These are phyloP conservation scores for Murina feae DNA, from an alignment of 2,113 vertebrate species.

Conservation along the genomic window DNA sequence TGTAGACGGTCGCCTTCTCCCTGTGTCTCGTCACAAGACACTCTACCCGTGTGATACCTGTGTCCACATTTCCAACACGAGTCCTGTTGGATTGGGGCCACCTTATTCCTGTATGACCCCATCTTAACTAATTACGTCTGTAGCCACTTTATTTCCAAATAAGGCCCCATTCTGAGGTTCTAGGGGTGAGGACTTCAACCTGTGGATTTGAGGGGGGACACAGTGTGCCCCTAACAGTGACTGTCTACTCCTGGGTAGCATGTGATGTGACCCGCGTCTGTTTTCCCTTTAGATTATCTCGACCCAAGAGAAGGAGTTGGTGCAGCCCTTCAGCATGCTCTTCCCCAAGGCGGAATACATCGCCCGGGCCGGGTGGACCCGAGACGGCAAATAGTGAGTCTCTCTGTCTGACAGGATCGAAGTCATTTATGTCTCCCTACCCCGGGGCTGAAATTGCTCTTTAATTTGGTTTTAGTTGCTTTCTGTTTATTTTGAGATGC, in stretches of 20 bases:
- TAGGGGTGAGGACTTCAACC: rapidly evolving
- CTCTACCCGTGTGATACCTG: rapidly evolving
- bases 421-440: background rate
- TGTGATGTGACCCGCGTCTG: background rate
- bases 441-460: background rate
- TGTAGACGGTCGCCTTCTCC: background rate
- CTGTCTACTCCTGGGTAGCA: background rate
- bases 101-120: background rate
- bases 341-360: slow-evolving; percentile 95
- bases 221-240: rapidly evolving
- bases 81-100: no score
- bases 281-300: slow-evolving; percentile 84
- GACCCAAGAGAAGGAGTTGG: slow-evolving; percentile 91
- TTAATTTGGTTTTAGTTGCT: background rate
- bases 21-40: background rate
- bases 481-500: background rate
- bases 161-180: background rate
- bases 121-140: background rate
- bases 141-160: background rate
- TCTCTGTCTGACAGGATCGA: rapidly evolving
- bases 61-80: background rate
- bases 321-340: slow-evolving; percentile 86
- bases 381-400: slow-evolving; percentile 92
- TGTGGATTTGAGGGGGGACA: rapidly evolving
- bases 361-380: slow-evolving; percentile 95